phyloP scores from a whole-genome alignment of 2,797 vertebrate species.

The Eulemur rubriventer region DNA sequence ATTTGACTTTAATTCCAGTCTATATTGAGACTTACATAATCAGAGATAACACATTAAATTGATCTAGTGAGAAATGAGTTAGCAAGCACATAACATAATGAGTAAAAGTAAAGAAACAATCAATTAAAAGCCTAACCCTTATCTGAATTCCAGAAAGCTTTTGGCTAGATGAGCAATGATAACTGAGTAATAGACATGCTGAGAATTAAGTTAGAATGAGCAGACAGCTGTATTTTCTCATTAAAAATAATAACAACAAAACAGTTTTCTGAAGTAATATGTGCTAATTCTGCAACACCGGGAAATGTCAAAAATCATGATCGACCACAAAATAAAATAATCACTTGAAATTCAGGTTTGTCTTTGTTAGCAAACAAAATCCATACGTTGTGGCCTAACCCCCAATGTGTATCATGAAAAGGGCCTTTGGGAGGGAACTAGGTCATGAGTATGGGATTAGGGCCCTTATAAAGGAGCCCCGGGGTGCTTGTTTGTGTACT shows the following conservation, averaged over 20 bases:
- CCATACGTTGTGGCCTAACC: background rate
- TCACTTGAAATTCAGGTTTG: background rate
- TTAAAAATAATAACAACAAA: background rate
- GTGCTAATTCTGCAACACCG: background rate
- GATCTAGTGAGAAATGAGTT: background rate
- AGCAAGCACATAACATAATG: background rate
- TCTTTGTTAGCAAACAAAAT: background rate
- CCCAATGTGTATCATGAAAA: background rate
- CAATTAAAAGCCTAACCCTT: background rate
- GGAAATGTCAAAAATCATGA: background rate
- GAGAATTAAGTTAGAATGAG: background rate
- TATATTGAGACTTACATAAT: background rate
- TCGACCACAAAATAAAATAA: background rate
- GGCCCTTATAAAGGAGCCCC: background rate
- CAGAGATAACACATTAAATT: conserved; percentile 39
- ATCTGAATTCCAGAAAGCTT: background rate
- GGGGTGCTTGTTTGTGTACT: background rate
- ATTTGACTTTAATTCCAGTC: conserved; percentile 11
- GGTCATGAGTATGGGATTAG: background rate
- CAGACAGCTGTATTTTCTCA: conserved; percentile 15
- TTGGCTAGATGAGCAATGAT: background rate
- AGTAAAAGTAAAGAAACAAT: conserved; percentile 32
- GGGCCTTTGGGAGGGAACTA: background rate
- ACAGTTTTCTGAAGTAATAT: background rate
- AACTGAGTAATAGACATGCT: background rate